A percentile compares a stretch with the other conserved stretches of the same genome.
Evolutionary conservation across 2,797 vertebrate genomes (phyloP).

Genomic region (Champsocephalus esox): DNA sequence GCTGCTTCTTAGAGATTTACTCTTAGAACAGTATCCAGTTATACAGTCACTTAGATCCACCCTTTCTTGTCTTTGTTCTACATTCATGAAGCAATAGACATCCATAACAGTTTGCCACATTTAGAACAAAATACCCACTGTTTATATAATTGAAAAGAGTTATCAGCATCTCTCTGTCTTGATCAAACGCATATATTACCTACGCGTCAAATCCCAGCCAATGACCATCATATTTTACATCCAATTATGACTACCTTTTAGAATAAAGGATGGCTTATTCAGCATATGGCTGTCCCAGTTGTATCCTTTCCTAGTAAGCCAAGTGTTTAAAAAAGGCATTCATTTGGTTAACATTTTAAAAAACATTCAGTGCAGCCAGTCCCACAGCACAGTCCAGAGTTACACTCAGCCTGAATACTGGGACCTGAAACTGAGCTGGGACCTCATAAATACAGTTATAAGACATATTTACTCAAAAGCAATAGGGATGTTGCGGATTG

Average conservation of each 20-base stretch:
- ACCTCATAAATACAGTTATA: background rate
- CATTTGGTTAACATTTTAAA: background rate
- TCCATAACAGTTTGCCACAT: background rate
- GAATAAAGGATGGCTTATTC: constrained; percentile 1
- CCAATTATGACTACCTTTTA: background rate
- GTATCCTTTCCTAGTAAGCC: background rate
- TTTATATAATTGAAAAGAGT: background rate
- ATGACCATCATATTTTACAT: background rate
- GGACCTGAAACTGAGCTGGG: background rate
- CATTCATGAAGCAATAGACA: background rate
- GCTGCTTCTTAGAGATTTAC: background rate
- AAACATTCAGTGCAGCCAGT: background rate
- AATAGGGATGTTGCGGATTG: too few relatives aligned
- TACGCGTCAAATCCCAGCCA: background rate
- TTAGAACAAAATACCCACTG: background rate
- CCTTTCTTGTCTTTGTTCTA: constrained; percentile 7
- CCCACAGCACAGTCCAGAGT: constrained; percentile 6
- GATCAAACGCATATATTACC: background rate
- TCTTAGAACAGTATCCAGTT: background rate
- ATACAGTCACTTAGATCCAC: background rate
- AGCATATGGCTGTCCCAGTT: background rate
- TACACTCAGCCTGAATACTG: background rate
- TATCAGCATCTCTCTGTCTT: background rate
- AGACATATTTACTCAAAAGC: too few relatives aligned
- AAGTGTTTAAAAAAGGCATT: background rate